These are phyloP conservation scores for Aphodius sticticus DNA, from an alignment of 2,888 invertebrate species.

Conservation along the genomic window DNA sequence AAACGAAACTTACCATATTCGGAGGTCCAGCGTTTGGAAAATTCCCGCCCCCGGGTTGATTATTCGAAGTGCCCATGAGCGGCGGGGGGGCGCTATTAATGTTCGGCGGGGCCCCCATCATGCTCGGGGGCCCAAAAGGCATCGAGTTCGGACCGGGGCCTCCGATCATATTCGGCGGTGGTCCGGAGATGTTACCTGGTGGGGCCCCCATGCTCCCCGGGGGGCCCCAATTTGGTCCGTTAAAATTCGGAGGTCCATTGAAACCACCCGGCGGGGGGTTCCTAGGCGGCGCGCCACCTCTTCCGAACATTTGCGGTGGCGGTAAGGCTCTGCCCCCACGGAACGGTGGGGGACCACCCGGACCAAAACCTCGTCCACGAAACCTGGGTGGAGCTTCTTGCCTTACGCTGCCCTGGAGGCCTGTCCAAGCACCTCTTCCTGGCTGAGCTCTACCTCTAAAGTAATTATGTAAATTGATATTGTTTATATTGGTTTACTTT, in stretches of 20 bases:
- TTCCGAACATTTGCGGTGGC: constrained; percentile 62
- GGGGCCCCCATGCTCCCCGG: constrained; percentile 62
- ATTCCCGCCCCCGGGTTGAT: constrained; percentile 43
- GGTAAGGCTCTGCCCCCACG: constrained; percentile 60
- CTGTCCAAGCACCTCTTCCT: constrained; percentile 49
- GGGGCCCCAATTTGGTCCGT: constrained; percentile 73
- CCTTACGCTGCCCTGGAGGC: constrained; percentile 54
- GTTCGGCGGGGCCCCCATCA: constrained; percentile 43
- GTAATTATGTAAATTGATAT: neutral
- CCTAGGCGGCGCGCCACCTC: constrained; percentile 63
- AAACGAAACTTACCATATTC: constrained; percentile 44
- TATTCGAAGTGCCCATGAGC: constrained; percentile 49
- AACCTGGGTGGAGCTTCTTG: constrained; percentile 68
- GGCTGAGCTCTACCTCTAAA: constrained; percentile 56
- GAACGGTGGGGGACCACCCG: constrained; percentile 59
- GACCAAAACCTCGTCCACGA: constrained; percentile 73
- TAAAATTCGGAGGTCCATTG: constrained; percentile 65
- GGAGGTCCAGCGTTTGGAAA: constrained; percentile 50
- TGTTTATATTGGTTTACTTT: constrained; percentile 13
- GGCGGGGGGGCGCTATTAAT: constrained; percentile 56
- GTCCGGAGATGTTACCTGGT: constrained; percentile 62
- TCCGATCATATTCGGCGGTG: constrained; percentile 67
- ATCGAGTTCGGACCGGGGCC: constrained; percentile 60
- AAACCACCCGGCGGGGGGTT: constrained; percentile 61
- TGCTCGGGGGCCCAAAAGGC: constrained; percentile 54